These are phyloP conservation scores for Gadopsis marmoratus DNA, from an alignment of 2,797 vertebrate species.

Conservation along the genomic window DNA sequence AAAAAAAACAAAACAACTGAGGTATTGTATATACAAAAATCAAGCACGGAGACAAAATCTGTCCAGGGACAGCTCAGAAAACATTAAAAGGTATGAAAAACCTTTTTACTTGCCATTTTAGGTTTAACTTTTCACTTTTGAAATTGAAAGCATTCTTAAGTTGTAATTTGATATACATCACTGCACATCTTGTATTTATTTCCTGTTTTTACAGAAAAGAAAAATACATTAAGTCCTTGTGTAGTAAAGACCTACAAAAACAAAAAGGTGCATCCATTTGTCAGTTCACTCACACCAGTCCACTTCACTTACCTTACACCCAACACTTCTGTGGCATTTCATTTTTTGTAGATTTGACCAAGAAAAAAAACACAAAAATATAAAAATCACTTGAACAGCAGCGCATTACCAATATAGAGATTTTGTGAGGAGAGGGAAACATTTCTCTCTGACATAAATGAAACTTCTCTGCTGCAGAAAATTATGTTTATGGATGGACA, in stretches of 20 bases:
- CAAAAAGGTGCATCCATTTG: not conserved
- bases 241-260: not conserved
- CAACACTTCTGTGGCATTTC: not conserved
- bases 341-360: not conserved
- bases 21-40: too few species aligned
- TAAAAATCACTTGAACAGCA: not conserved
- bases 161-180: too few species aligned
- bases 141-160: too few species aligned
- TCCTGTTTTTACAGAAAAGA: too few species aligned
- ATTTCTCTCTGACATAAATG: not conserved
- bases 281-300: not conserved
- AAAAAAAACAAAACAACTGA: too few species aligned
- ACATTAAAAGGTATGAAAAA: too few species aligned
- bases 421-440: not conserved
- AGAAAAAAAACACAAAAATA: not conserved
- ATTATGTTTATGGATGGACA: constrained; percentile 18
- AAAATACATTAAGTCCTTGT: too few species aligned
- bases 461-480: constrained; percentile 10
- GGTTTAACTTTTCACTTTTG: too few species aligned
- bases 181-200: too few species aligned
- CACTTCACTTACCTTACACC: not conserved
- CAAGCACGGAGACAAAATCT: too few species aligned
- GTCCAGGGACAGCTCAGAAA: too few species aligned
- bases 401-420: not conserved
- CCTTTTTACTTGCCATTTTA: too few species aligned